These are phyloP conservation scores for Hipposideros larvatus DNA, from an alignment of 2,797 vertebrate genomes.

Conservation along the genomic window DNA sequence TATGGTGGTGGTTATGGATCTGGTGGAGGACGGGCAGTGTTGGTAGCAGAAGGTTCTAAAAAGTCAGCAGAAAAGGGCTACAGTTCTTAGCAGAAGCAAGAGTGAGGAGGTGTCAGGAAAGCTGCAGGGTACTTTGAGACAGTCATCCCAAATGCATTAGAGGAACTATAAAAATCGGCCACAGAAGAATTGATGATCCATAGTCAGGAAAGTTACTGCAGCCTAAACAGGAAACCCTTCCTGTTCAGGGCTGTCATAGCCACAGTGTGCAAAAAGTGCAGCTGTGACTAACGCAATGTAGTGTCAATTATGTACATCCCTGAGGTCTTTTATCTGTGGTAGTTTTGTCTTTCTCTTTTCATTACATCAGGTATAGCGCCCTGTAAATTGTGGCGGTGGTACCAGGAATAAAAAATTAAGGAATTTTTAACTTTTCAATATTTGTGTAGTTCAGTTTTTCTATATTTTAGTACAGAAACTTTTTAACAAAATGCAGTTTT, in stretches of 20 bases:
- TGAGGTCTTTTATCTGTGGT: constrained; percentile 94
- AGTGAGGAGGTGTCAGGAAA: constrained; percentile 99
- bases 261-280: constrained; percentile 95
- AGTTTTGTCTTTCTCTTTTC: constrained; percentile 90
- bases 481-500: constrained; percentile 90
- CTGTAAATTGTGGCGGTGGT: constrained; percentile 96
- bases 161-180: constrained; percentile 94
- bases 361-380: constrained; percentile 94
- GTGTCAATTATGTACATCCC: constrained; percentile 93
- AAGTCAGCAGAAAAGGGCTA: constrained; percentile 88
- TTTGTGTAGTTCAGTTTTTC: constrained; percentile 94
- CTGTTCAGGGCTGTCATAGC: constrained; percentile 96
- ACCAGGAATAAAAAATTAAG: constrained; percentile 94
- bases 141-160: constrained; percentile 97
- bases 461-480: constrained; percentile 90
- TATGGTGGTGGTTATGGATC: too few relatives aligned
- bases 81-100: constrained; percentile 99
- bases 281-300: constrained; percentile 93
- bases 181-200: constrained; percentile 94
- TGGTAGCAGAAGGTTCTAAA: too few relatives aligned
- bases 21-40: too few relatives aligned
- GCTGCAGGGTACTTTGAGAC: constrained; percentile 99
- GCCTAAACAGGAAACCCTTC: constrained; percentile 95
- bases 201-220: constrained; percentile 98
- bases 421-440: constrained; percentile 93